Evolutionary conservation across 2,888 invertebrate genomes (phyloP), one percentile per base, ranked within the genome.

Genomic region (Steromphala cineraria): DNA sequence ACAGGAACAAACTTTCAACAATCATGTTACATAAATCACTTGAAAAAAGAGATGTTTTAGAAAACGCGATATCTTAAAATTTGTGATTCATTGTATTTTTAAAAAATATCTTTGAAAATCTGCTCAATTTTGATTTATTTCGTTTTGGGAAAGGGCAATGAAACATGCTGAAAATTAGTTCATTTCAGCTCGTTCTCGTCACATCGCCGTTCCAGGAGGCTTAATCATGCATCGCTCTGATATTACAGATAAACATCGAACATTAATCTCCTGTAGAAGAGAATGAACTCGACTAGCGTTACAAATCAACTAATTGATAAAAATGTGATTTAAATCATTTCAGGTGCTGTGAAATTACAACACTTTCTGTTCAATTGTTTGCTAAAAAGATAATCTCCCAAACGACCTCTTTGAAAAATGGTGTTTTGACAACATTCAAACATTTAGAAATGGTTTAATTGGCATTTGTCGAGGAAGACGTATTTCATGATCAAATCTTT

Each of bases 291-390:
- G 71, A 46, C 46, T 46, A 46, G 71, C 71, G 19, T 31, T 71
- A 40, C 28, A 71, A 71, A 24, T 71, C 17, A 31, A 71, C 28
- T 71, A 71, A 71, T 71, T 71, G 71, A 71, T 71, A 71, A 71
- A 71, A 71, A 71, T 40, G 71, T 40, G 71, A 71, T 71, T 71
- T 71, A 71, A 36, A 71, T 71, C 28, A 36, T 71, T 67, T 71
- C 28, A 62, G 62, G 28, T 62, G 62, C 28, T 62, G 62, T 15
- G 62, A 62, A 62, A 24, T 62, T 28, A 28, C 28, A 28, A 62
- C 62, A 62, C 28, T 62, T 62, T 62, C 15, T 28, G 19, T 62
- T 62, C 62, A 28, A 28, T 62, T 62, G 62, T 62, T 62, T 62
- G 28, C 62, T 28, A 62, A 28, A 28, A 28, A 62, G 62, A 24